Percentiles rank a stretch among this genome's conserved stretches.
Evolutionary conservation across 2,888 invertebrate genomes (phyloP).

Genomic region (Erebia palarica): DNA sequence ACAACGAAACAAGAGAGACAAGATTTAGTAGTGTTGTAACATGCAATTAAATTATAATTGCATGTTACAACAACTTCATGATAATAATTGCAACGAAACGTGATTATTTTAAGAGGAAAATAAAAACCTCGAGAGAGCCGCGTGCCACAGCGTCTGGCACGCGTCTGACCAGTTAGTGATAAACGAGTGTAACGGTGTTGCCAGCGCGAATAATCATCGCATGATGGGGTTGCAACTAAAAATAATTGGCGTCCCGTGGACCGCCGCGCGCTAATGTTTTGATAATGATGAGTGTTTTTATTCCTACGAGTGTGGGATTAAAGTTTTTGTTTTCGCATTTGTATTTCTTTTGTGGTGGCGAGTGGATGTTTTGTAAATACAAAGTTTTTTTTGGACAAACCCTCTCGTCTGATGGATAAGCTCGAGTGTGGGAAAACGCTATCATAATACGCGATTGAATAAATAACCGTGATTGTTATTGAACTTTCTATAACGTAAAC

Average conservation of each 20-base stretch:
- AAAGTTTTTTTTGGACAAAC: slow-evolving; percentile 32
- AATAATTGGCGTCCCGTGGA: slow-evolving; percentile 81
- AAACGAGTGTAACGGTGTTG: slow-evolving; percentile 69
- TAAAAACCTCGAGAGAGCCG: slow-evolving; percentile 42
- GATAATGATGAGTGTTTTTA: slow-evolving; percentile 75
- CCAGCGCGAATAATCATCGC: slow-evolving; percentile 63
- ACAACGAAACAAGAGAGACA: slow-evolving; percentile 13
- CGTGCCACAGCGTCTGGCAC: slow-evolving; percentile 53
- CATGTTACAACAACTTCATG: slow-evolving; percentile 31
- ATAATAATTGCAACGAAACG: slow-evolving; percentile 40
- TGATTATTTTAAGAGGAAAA: slow-evolving; percentile 40
- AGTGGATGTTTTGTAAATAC: slow-evolving; percentile 55
- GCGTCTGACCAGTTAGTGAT: slow-evolving; percentile 59
- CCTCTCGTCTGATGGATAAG: slow-evolving; percentile 19
- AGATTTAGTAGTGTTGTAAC: slow-evolving; percentile 9
- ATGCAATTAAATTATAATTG: slow-evolving; percentile 24
- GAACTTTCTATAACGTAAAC: no score
- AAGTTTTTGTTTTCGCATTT: slow-evolving; percentile 73
- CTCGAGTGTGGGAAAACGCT: slow-evolving; percentile 16
- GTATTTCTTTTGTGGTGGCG: slow-evolving; percentile 54
- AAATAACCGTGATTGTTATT: slow-evolving; percentile 5
- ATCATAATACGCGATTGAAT: not conserved
- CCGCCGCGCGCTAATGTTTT: slow-evolving; percentile 74
- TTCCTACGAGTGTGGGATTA: slow-evolving; percentile 54
- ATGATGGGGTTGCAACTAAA: slow-evolving; percentile 73